Evolutionary conservation across 2,888 invertebrate species (phyloP), one percentile per base, ranked within the genome.

Genomic region (Torymus aiolomorphi): DNA sequence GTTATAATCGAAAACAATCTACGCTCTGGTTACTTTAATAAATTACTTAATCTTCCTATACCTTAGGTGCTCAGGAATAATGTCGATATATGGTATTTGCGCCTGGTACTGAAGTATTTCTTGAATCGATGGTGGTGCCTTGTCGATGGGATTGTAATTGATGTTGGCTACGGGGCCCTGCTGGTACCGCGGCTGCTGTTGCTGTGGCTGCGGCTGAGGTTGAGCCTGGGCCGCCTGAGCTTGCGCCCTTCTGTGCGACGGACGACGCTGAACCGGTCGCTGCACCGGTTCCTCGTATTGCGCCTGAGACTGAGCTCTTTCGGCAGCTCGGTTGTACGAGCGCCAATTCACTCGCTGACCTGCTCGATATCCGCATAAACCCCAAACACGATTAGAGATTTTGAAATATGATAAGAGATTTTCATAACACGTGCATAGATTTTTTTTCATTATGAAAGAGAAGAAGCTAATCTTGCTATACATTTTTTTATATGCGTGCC

Each of bases 261-360:
- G 81, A 12, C 78, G 71, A 13, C 81, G 76, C 10, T 57, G 70
- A 4, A 62, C 61, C 10, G 62, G 77, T 14, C 63, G 62, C 10
- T 78, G 78, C 2, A 62, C 74, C 11, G 80, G 78, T 8, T 61
- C 73, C 54, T 77, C 74, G n/a, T 85, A 80, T 3, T 82, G 82
- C 4, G 20, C 57, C 13, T 59, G 31, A 8, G 20, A 56, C n/a
- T 59, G 31, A 8, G 49, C 20, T 61, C 54, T 59, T 1, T 12
- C 61, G 12, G 70, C 31, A 0, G 69, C 76, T 1, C 85, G 84
- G 16, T 84, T 84, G 56, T 86, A 90, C 14, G 89, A 88, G 20
- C 84, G 87, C 90, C 90, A 90, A 62, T 88, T 89, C 2, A 90
- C 87, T 62, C 86, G 86, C 8, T 87, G 83, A 63, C 90, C 90